Conservation (phyloP, 2,113 vertebrate genomes). For the Polypterus senegalus region DNA sequence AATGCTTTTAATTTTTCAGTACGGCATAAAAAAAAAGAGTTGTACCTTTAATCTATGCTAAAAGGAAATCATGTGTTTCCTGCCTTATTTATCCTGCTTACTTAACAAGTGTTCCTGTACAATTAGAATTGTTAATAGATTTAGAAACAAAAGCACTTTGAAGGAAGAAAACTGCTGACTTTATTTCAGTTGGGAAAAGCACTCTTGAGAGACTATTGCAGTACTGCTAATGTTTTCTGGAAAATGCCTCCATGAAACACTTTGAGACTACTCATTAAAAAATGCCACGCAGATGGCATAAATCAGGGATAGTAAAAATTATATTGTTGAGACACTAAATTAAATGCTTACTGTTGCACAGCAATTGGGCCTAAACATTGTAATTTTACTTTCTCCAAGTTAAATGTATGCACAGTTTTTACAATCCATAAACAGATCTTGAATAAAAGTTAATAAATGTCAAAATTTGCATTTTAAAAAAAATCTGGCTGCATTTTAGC, state of each 20-base stretch:
- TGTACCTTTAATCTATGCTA: conserved; percentile 76
- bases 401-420: conserved; percentile 97
- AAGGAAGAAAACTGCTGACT: conserved; percentile 99
- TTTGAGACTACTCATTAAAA: conserved; percentile 87
- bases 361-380: conserved; percentile 98
- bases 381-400: conserved; percentile 96
- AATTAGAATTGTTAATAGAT: conserved; percentile 99
- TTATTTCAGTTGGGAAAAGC: conserved; percentile 92
- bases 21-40: conserved; percentile 28
- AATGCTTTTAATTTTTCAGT: conserved; percentile 51
- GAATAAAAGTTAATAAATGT: conserved; percentile 99
- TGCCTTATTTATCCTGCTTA: conserved; percentile 93
- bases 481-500: conserved; percentile 90
- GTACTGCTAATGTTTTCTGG: conserved; percentile 95
- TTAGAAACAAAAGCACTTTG: conserved; percentile 96
- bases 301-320: conserved; percentile 98
- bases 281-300: conserved; percentile 92
- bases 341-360: conserved; percentile 92
- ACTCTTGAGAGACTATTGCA: conserved; percentile 77
- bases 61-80: conserved; percentile 94
- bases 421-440: conserved; percentile 99
- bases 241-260: conserved; percentile 87
- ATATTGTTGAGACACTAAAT: conserved; percentile 97
- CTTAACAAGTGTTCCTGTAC: conserved; percentile 94
- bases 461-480: conserved; percentile 98